Evolutionary conservation across 2,888 invertebrate species (phyloP).

Genomic region (Sinopyrophorus schimmeli): DNA sequence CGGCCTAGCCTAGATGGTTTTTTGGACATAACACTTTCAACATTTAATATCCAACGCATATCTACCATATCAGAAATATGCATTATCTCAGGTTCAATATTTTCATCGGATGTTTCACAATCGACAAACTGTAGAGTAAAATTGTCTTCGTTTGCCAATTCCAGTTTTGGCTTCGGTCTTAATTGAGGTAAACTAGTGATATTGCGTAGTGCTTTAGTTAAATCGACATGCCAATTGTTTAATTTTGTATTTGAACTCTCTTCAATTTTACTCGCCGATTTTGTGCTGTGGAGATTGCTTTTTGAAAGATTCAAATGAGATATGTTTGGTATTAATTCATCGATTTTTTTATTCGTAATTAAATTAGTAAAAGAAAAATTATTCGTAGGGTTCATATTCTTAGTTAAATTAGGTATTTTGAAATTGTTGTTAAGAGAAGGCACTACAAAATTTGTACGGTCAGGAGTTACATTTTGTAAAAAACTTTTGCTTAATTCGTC

Average conservation of each 20-base stretch:
- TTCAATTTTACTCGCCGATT: constrained; percentile 11
- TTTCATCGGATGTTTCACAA: constrained; percentile 42
- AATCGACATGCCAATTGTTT: constrained; percentile 51
- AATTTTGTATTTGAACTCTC: constrained; percentile 6
- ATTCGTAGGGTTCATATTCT: no score
- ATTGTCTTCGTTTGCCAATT: constrained; percentile 36
- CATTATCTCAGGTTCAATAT: not conserved
- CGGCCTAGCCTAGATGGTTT: constrained; percentile 57
- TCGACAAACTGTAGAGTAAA: constrained; percentile 52
- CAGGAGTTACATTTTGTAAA: constrained; percentile 1
- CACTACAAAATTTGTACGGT: no score
- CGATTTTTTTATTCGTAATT: no score
- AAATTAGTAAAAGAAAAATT: no score
- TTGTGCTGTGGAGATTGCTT: not conserved
- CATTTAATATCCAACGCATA: constrained; percentile 37
- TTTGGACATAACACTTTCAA: constrained; percentile 40
- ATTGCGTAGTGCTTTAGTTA: constrained; percentile 52
- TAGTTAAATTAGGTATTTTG: no score
- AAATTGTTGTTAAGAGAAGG: no score
- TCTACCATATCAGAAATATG: constrained; percentile 45
- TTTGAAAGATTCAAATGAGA: constrained; percentile 1
- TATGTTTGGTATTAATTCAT: not conserved
- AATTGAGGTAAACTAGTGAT: constrained; percentile 37
- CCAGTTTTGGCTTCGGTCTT: not conserved
- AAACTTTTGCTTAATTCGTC: constrained; percentile 7